phyloP scores from a whole-genome alignment of 2,888 invertebrate genomes.

The Chelonus formosanus region DNA sequence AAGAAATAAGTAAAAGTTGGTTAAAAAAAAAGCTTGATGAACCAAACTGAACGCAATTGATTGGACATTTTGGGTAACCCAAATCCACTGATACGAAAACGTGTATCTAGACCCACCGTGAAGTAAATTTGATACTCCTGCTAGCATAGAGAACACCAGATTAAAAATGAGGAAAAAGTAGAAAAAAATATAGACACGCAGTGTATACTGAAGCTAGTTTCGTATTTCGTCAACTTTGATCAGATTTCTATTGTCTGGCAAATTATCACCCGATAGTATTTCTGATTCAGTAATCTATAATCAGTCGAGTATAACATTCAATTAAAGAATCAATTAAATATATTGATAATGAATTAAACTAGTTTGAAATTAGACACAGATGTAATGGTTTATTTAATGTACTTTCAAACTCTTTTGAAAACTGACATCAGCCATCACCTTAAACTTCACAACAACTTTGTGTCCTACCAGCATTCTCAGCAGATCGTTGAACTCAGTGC shows the following conservation, averaged over 20 bases:
- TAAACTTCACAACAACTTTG: conserved; percentile 26
- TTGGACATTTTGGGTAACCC: conserved; percentile 20
- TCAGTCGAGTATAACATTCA: conserved; percentile 9
- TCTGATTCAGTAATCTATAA: conserved; percentile 22
- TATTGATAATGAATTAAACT: background rate
- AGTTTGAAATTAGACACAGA: conserved; percentile 5
- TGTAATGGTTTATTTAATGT: background rate
- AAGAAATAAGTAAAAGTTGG: conserved; percentile 15
- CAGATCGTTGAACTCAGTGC: conserved; percentile 27
- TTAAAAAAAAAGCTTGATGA: conserved; percentile 6
- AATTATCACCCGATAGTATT: conserved; percentile 24
- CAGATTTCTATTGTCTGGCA: conserved; percentile 38
- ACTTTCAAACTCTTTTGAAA: conserved; percentile 10
- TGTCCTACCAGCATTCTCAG: conserved; percentile 34
- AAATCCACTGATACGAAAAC: conserved; percentile 31
- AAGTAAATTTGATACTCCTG: conserved; percentile 39
- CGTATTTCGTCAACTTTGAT: conserved; percentile 35
- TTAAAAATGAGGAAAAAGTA: background rate
- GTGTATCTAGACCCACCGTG: conserved; percentile 25
- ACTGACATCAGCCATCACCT: conserved; percentile 22
- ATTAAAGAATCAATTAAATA: background rate
- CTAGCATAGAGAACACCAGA: background rate
- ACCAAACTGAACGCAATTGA: background rate
- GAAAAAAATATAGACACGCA: conserved; percentile 10
- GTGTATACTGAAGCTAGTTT: conserved; percentile 25